Evolutionary conservation across 2,888 invertebrate genomes (phyloP).

Genomic region (Acronicta alni): DNA sequence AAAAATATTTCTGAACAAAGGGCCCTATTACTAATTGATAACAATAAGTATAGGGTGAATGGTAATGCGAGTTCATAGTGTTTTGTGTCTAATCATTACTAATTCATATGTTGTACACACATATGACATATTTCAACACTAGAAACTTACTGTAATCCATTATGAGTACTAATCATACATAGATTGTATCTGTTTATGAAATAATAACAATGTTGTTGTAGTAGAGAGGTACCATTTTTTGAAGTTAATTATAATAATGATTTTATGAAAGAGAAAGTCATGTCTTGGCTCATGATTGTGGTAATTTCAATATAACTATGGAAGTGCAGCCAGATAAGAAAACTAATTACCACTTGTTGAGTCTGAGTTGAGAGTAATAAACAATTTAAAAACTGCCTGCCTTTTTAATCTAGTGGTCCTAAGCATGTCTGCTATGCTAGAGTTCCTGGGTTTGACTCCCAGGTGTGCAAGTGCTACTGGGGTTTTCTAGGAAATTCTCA

Average conservation of each 20-base stretch:
- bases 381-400: not conserved
- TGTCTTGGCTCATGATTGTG: not conserved
- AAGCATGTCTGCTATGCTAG: no score
- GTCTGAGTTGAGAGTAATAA: no score
- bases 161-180: constrained; percentile 1
- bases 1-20: no score
- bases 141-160: constrained; percentile 23
- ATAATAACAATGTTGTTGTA: constrained; percentile 12
- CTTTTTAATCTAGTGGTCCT: no score
- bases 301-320: not conserved
- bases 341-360: no score
- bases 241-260: no score
- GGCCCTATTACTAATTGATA: no score
- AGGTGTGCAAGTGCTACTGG: no score
- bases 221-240: constrained; percentile 25
- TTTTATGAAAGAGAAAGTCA: constrained; percentile 38
- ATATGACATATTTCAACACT: constrained; percentile 39
- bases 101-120: constrained; percentile 39
- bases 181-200: not conserved
- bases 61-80: constrained; percentile 4
- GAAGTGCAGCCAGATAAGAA: no score
- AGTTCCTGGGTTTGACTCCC: no score
- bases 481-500: no score
- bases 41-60: no score
- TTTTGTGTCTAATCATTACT: constrained; percentile 27